phyloP scores from a whole-genome alignment of 64 coral and sea anemone species.

The Stichodactyla helianthus region DNA sequence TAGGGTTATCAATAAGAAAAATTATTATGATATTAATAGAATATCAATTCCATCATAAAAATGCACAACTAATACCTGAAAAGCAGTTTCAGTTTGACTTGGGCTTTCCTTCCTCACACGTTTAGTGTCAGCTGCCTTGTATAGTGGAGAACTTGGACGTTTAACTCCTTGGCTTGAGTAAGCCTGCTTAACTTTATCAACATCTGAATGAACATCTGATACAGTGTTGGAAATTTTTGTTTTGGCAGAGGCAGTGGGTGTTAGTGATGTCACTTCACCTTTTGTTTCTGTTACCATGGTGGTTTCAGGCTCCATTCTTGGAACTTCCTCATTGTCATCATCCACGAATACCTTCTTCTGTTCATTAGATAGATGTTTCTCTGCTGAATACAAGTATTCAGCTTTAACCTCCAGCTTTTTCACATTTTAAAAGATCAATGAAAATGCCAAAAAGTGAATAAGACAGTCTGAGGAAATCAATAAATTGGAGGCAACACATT shows the following conservation, averaged over 20 bases:
- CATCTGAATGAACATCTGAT: background rate
- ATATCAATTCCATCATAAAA: background rate
- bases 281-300: background rate
- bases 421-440: no score
- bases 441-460: no score
- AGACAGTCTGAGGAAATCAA: no score
- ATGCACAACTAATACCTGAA: background rate
- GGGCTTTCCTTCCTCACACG: background rate
- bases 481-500: background rate
- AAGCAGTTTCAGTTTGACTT: background rate
- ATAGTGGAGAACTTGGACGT: background rate
- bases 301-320: background rate
- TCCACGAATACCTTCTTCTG: background rate
- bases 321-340: background rate
- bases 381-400: background rate
- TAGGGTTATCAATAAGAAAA: no score
- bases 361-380: background rate
- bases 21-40: no score
- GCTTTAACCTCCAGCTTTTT: no score
- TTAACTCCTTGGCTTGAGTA: background rate
- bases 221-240: background rate
- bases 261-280: slow-evolving; percentile 4
- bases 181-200: background rate
- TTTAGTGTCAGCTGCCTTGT: background rate
- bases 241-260: background rate